These are phyloP conservation scores for Lampropteryx suffumata DNA, from an alignment of 2,888 invertebrate species.

Conservation along the genomic window DNA sequence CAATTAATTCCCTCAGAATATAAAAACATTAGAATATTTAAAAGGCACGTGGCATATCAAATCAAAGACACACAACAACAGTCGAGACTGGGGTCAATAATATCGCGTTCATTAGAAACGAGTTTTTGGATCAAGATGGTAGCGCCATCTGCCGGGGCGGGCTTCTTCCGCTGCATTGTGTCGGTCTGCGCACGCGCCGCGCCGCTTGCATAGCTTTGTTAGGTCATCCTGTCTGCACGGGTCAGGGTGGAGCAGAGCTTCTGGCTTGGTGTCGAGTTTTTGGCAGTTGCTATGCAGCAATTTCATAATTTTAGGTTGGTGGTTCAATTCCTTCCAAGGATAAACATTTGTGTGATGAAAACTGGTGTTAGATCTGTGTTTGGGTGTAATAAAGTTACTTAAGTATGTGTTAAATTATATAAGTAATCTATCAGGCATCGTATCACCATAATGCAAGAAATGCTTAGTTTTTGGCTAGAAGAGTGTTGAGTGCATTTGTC, in stretches of 20 bases:
- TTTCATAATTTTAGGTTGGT: no score
- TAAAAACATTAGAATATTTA: conserved; percentile 33
- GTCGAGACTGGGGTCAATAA: conserved; percentile 67
- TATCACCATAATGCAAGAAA: no score
- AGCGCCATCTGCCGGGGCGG: conserved; percentile 71
- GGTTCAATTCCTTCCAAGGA: no score
- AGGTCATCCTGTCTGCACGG: conserved; percentile 33
- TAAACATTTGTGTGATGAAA: no score
- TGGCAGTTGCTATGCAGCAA: conserved; percentile 19
- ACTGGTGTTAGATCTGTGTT: no score
- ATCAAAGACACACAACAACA: conserved; percentile 38
- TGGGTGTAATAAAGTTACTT: no score
- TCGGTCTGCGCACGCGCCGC: conserved; percentile 71
- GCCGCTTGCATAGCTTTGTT: conserved; percentile 44
- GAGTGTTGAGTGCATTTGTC: no score
- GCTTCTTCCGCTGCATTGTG: conserved; percentile 80
- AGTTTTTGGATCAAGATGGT: conserved; percentile 57
- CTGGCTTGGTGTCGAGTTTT: conserved; percentile 33
- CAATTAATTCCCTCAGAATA: conserved; percentile 21
- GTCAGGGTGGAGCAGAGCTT: conserved; percentile 23
- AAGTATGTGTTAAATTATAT: no score
- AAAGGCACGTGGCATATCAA: conserved; percentile 48
- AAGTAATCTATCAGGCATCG: no score
- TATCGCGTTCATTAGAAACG: conserved; percentile 49
- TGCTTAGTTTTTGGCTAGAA: no score